Percentiles rank a stretch among this genome's conserved stretches.
These are phyloP conservation scores for Coregonus ussuriensis DNA, from an alignment of 2,797 vertebrate species.

Conservation along the genomic window DNA sequence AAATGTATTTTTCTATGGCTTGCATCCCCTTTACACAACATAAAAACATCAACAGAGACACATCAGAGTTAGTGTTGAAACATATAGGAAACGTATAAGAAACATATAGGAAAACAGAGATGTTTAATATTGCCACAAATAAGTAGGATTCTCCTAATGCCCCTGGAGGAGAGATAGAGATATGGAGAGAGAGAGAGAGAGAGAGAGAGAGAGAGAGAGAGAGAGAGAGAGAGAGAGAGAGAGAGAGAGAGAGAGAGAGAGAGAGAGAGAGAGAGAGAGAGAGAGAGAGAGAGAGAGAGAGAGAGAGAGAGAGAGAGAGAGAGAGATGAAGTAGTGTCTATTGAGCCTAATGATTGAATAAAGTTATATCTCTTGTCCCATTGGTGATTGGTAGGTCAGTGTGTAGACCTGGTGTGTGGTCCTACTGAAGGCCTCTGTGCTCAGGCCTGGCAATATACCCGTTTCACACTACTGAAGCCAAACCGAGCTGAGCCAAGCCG, in stretches of 20 bases:
- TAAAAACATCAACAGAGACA: constrained; percentile 78
- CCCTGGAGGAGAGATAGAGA: constrained; percentile 80
- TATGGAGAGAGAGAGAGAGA: no score
- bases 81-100: no score
- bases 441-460: neutral
- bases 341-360: constrained; percentile 71
- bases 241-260: constrained; percentile 40
- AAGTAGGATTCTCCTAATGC: constrained; percentile 99
- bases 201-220: constrained; percentile 40
- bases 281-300: neutral
- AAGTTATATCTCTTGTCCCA: constrained; percentile 34
- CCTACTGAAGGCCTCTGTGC: neutral
- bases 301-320: constrained; percentile 41
- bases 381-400: neutral
- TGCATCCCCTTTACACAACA: constrained; percentile 89
- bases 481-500: neutral
- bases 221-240: neutral
- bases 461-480: neutral
- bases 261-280: constrained; percentile 1
- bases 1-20: constrained; percentile 88
- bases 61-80: constrained; percentile 71
- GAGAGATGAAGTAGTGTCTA: constrained; percentile 51
- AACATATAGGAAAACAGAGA: constrained; percentile 78
- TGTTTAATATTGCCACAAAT: constrained; percentile 99
- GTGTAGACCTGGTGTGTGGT: neutral